Percentiles rank a stretch among this genome's conserved stretches.
phyloP scores from a whole-genome alignment of 2,113 vertebrate species.

The Oxyura jamaicensis region DNA sequence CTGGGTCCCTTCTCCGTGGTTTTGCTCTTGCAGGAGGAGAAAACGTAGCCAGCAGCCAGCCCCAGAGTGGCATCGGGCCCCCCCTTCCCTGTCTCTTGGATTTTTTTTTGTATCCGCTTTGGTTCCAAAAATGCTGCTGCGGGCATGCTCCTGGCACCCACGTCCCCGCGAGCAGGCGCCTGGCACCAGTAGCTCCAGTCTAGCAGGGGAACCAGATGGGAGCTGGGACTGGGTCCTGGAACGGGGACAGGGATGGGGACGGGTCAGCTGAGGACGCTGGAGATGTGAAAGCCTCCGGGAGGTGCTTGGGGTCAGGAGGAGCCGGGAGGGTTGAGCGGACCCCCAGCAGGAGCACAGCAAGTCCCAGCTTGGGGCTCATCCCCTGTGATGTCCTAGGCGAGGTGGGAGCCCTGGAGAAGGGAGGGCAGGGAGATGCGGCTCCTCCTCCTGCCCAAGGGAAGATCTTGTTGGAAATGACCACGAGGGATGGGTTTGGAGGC shows the following conservation, averaged over 20 bases:
- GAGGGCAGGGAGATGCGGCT: not conserved
- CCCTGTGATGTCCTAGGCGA: not conserved
- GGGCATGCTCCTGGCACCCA: not conserved
- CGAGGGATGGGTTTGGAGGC: not conserved
- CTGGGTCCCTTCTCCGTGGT: not conserved
- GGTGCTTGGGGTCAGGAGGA: accelerated
- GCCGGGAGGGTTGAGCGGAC: not conserved
- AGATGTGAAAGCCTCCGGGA: not conserved
- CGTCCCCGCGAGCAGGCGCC: not conserved
- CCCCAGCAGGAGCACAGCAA: not conserved
- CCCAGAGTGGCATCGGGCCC: not conserved
- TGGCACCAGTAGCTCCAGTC: not conserved
- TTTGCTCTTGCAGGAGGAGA: not conserved
- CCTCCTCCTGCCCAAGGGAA: not conserved
- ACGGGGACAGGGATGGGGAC: not conserved
- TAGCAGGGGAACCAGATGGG: not conserved
- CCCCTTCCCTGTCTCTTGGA: not conserved
- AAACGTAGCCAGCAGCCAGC: not conserved
- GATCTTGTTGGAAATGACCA: not conserved
- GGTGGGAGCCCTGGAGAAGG: not conserved
- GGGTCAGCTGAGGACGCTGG: accelerated
- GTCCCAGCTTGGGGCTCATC: not conserved
- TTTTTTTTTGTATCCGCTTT: not conserved
- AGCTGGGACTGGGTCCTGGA: not conserved
- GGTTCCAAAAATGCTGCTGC: not conserved